phyloP scores from a whole-genome alignment of 2,113 vertebrate genomes.

The Genyomyrus donnyi region DNA sequence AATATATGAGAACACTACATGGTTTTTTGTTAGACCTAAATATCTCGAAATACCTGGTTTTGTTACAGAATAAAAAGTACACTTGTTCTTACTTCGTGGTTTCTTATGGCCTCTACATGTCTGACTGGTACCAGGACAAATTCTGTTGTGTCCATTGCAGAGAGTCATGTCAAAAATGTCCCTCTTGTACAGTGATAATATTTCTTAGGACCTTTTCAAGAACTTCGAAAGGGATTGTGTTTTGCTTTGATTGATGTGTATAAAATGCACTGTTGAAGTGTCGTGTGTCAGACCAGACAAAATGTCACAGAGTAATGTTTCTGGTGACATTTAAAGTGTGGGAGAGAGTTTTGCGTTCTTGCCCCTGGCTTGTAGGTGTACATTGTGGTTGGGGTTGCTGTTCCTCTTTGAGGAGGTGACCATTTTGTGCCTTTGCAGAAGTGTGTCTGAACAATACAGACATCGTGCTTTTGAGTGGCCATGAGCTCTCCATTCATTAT shows the following conservation, averaged over 20 bases:
- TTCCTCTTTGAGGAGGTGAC: conserved; percentile 6
- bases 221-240: background rate
- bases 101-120: background rate
- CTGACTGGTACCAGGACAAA: background rate
- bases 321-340: background rate
- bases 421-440: conserved; percentile 25
- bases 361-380: background rate
- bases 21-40: background rate
- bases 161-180: background rate
- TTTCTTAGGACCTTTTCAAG: background rate
- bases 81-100: background rate
- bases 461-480: background rate
- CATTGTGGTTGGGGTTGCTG: background rate
- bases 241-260: background rate
- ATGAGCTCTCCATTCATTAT: conserved; percentile 9
- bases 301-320: background rate
- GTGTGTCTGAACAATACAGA: conserved; percentile 21
- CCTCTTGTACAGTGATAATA: background rate
- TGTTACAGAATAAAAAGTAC: background rate
- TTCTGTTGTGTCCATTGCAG: background rate
- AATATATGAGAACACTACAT: background rate
- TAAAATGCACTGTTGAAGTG: background rate
- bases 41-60: background rate
- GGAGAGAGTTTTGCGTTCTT: background rate
- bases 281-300: background rate